Conservation (phyloP, 2,113 vertebrate species). For the Copsychus sechellarum region DNA sequence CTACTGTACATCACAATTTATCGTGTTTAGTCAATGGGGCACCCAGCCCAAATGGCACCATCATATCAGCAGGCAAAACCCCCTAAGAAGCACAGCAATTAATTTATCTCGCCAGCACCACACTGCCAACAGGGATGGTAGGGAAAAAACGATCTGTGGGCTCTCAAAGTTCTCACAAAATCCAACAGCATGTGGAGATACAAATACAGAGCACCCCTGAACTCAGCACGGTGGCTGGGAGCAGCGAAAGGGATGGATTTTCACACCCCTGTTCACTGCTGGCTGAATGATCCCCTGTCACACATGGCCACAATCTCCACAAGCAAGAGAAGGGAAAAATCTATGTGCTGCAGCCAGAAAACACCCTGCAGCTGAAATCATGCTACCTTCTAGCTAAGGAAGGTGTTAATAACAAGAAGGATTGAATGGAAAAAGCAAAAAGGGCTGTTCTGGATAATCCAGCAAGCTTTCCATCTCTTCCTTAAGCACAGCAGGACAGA, state of each 20-base stretch:
- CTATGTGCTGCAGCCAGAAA: neutral
- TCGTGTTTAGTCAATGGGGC: neutral
- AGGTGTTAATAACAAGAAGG: neutral
- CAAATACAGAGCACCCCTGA: neutral
- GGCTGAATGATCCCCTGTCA: neutral
- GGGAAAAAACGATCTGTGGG: neutral
- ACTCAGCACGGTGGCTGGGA: neutral
- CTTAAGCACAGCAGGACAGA: neutral
- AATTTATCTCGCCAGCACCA: neutral
- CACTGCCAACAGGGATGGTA: neutral
- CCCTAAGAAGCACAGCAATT: neutral
- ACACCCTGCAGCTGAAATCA: neutral
- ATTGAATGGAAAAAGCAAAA: neutral
- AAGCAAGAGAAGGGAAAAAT: neutral
- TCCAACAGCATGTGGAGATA: neutral
- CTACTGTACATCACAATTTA: neutral
- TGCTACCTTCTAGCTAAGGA: neutral
- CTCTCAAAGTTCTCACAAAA: neutral
- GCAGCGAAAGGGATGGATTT: neutral
- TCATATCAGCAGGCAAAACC: neutral
- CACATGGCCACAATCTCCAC: accelerated
- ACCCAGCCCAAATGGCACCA: neutral
- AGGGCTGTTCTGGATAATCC: neutral
- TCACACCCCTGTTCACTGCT: accelerated
- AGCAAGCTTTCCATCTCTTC: neutral